Evolutionary conservation across 2,888 invertebrate species (phyloP).

Genomic region (Bursaphelenchus okinawaensis): DNA sequence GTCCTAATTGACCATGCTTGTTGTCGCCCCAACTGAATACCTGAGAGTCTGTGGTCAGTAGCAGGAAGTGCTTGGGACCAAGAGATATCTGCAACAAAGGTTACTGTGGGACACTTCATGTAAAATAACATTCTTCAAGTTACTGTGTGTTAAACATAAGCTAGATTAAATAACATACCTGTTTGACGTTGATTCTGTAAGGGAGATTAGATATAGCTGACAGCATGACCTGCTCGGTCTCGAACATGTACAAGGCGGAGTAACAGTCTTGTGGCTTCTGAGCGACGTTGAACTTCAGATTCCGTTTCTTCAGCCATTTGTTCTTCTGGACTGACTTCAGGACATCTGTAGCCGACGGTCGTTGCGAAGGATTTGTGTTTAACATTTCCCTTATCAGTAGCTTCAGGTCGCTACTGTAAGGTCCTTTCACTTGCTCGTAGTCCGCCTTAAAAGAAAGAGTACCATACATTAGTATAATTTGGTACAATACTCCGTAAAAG

Average conservation of each 20-base stretch:
- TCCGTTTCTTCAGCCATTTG: slow-evolving; percentile 1
- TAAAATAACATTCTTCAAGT: not conserved
- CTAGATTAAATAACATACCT: slow-evolving; percentile 47
- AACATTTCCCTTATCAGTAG: slow-evolving; percentile 67
- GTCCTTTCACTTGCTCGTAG: slow-evolving; percentile 67
- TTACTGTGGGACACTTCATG: not conserved
- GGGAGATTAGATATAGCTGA: slow-evolving; percentile 60
- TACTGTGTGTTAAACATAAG: too few species aligned
- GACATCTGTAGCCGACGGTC: slow-evolving; percentile 64
- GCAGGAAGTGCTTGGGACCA: slow-evolving; percentile 65
- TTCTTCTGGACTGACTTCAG: slow-evolving; percentile 25
- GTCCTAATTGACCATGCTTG: slow-evolving; percentile 67
- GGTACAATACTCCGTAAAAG: not conserved
- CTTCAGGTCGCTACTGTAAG: slow-evolving; percentile 67
- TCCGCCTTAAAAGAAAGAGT: slow-evolving; percentile 64
- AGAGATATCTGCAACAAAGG: slow-evolving; percentile 62
- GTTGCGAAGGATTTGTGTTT: slow-evolving; percentile 65
- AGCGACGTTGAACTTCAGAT: slow-evolving; percentile 1
- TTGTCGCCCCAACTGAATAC: slow-evolving; percentile 72
- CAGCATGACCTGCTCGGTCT: slow-evolving; percentile 35
- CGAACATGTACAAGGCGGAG: slow-evolving; percentile 49
- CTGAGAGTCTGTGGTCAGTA: slow-evolving; percentile 65
- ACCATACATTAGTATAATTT: not conserved
- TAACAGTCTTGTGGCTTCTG: slow-evolving; percentile 15
- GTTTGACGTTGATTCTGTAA: slow-evolving; percentile 62